A percentile compares a stretch with the other conserved stretches of the same genome.
phyloP scores from a whole-genome alignment of 2,888 invertebrate genomes.

The Bembecia ichneumoniformis region DNA sequence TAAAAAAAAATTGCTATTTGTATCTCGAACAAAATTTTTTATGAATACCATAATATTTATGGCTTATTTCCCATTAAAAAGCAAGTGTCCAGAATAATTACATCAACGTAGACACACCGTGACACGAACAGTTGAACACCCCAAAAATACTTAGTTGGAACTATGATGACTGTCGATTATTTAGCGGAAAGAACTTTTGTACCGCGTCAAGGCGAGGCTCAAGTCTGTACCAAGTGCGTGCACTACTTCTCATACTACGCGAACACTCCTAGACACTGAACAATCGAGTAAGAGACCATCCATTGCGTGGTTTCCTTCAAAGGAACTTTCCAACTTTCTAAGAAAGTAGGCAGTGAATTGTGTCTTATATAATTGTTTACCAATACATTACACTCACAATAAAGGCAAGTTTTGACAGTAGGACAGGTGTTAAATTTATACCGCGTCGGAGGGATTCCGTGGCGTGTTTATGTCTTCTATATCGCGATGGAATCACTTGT shows the following conservation, averaged over 20 bases:
- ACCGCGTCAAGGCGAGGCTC: conserved; percentile 2
- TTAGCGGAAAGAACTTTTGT: conserved; percentile 39
- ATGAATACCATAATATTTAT: too few species aligned
- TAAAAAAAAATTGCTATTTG: too few species aligned
- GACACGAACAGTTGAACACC: too few species aligned
- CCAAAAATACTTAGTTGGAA: background rate
- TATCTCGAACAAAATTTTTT: too few species aligned
- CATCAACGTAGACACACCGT: too few species aligned
- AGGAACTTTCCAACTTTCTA: background rate
- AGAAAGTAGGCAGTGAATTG: conserved; percentile 3
- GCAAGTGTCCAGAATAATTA: too few species aligned
- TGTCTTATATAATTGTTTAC: background rate
- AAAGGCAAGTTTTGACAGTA: conserved; percentile 5
- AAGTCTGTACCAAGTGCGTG: conserved; percentile 4
- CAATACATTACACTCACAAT: too few species aligned
- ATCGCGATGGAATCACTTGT: conserved; percentile 32
- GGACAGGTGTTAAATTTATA: conserved; percentile 58
- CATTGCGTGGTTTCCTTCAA: background rate
- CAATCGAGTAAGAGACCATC: background rate
- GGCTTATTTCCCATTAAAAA: too few species aligned
- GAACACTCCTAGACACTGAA: background rate
- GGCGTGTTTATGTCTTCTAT: conserved; percentile 32
- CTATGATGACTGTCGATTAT: conserved; percentile 47
- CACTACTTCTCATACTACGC: background rate
- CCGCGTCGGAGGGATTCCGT: conserved; percentile 27